phyloP scores from a whole-genome alignment of 2,797 vertebrate species.

The Mycteria americana region DNA sequence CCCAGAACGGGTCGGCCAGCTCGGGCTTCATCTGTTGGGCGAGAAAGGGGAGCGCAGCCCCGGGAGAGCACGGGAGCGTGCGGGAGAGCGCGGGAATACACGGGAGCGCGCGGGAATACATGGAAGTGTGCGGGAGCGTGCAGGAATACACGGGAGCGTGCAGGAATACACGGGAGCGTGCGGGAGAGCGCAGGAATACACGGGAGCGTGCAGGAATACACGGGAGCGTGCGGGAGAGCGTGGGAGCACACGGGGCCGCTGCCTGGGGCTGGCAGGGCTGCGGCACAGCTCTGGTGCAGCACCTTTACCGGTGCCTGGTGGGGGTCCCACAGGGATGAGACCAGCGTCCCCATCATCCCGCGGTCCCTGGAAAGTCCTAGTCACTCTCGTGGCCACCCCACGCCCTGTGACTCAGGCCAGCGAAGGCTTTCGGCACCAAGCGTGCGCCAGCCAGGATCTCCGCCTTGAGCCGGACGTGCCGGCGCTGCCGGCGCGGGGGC shows the following conservation, averaged over 20 bases:
- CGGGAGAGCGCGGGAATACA: too few species aligned
- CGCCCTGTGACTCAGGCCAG: not conserved
- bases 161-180: rapidly evolving
- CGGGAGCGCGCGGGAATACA: too few species aligned
- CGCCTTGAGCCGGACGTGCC: rapidly evolving
- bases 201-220: rapidly evolving
- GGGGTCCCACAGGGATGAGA: not conserved
- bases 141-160: too few species aligned
- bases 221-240: not conserved
- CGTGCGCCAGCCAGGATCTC: rapidly evolving
- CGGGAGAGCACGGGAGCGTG: rapidly evolving
- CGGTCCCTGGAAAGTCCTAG: rapidly evolving
- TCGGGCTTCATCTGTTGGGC: not conserved
- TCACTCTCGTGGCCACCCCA: rapidly evolving
- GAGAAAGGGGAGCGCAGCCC: not conserved
- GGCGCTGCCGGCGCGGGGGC: rapidly evolving
- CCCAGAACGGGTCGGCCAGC: rapidly evolving
- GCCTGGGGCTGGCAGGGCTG: not conserved
- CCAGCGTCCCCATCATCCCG: rapidly evolving
- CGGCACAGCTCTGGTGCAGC: not conserved
- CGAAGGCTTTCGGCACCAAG: rapidly evolving
- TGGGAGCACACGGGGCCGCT: rapidly evolving
- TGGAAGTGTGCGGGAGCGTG: rapidly evolving
- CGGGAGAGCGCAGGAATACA: rapidly evolving
- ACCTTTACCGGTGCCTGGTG: not conserved